These are phyloP conservation scores for Xestobium rufovillosum DNA, from an alignment of 2,888 invertebrate species.

Conservation along the genomic window DNA sequence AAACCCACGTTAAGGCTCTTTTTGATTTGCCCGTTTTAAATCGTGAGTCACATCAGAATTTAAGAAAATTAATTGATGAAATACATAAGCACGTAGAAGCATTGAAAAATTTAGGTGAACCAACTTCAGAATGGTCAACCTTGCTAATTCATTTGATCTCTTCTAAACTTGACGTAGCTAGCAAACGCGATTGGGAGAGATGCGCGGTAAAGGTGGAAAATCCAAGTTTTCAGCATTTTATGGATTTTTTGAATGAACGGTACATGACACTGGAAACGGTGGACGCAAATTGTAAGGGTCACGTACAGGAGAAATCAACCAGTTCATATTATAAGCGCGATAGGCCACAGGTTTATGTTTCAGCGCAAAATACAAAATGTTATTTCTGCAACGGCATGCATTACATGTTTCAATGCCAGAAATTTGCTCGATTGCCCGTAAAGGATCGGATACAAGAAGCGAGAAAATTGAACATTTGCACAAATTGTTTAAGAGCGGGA, in stretches of 20 bases:
- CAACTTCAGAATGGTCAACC: neutral
- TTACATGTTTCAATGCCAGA: neutral
- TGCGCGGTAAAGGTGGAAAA: too few relatives aligned
- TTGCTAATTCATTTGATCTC: slow-evolving; percentile 1
- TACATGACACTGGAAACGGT: too few relatives aligned
- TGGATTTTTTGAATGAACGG: too few relatives aligned
- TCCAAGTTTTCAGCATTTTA: too few relatives aligned
- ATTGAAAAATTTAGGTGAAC: neutral
- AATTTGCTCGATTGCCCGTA: slow-evolving; percentile 2
- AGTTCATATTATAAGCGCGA: neutral
- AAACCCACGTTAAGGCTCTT: too few relatives aligned
- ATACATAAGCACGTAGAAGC: neutral
- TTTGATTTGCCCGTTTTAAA: too few relatives aligned
- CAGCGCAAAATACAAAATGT: neutral
- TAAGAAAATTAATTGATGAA: neutral
- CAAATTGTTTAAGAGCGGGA: slow-evolving; percentile 8
- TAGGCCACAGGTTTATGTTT: neutral
- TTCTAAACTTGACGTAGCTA: neutral
- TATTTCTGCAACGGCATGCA: slow-evolving; percentile 7
- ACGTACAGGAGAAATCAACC: neutral
- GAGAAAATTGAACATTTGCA: slow-evolving; percentile 4
- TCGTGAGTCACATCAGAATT: too few relatives aligned
- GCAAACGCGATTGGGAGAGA: slow-evolving; percentile 1
- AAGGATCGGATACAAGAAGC: neutral
- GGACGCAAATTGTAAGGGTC: too few relatives aligned